These are phyloP conservation scores for Rhombomys opimus DNA, from an alignment of 2,113 vertebrate species.

Conservation along the genomic window DNA sequence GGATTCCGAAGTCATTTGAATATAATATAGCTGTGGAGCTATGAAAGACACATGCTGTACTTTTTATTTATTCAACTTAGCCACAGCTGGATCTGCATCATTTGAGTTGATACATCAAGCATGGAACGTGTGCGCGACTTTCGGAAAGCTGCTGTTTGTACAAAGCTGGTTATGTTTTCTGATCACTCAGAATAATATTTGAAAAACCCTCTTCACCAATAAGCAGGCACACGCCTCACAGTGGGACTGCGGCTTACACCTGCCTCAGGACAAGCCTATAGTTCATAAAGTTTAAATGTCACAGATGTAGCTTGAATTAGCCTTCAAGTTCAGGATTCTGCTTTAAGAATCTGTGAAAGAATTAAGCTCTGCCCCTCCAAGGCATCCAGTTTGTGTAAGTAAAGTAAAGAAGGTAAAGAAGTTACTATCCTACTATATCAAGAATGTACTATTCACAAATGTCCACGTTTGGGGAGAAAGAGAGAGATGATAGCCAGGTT, in stretches of 20 bases:
- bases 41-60: background rate
- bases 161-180: constrained; percentile 43
- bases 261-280: background rate
- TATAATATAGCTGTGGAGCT: background rate
- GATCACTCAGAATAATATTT: constrained; percentile 60
- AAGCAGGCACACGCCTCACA: constrained; percentile 34
- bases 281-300: constrained; percentile 42
- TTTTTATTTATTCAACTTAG: constrained; percentile 30
- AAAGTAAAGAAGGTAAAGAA: constrained; percentile 13
- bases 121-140: background rate
- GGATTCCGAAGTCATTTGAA: constrained; percentile 63
- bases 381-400: background rate
- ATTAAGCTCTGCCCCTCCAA: background rate
- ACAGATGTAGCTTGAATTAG: constrained; percentile 13
- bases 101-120: constrained; percentile 41
- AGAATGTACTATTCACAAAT: background rate
- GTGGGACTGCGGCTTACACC: constrained; percentile 25
- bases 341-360: constrained; percentile 6
- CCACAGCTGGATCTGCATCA: background rate
- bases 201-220: constrained; percentile 23
- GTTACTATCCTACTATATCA: background rate
- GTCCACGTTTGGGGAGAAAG: background rate
- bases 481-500: background rate
- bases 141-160: constrained; percentile 33
- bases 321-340: constrained; percentile 16